Evolutionary conservation across 2,113 vertebrate genomes (phyloP).

Genomic region (Zootoca vivipara): DNA sequence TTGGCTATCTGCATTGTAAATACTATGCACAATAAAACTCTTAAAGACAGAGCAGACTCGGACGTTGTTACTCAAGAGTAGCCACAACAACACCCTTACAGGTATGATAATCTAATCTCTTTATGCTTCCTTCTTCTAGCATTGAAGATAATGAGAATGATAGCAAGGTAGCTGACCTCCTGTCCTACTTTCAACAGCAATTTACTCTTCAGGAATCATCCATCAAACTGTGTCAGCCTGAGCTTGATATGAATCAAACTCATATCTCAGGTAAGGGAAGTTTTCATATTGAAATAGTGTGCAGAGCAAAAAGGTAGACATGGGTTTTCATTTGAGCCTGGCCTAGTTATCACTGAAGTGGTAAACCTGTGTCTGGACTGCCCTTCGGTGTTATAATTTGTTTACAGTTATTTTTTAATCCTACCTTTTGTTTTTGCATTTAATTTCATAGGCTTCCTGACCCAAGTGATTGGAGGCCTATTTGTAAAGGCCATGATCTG

Average conservation of each 20-base stretch:
- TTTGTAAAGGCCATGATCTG: background rate
- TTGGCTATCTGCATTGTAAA: too few relatives aligned
- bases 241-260: slow-evolving; percentile 83
- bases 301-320: background rate
- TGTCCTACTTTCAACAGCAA: slow-evolving; percentile 92
- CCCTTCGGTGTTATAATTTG: background rate
- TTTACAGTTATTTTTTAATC: background rate
- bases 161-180: slow-evolving; percentile 88
- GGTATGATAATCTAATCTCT: slow-evolving; percentile 23
- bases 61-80: too few relatives aligned
- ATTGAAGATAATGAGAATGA: slow-evolving; percentile 83
- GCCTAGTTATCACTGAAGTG: background rate
- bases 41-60: too few relatives aligned
- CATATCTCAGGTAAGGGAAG: slow-evolving; percentile 90
- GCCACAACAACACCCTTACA: too few relatives aligned
- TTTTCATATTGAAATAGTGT: background rate
- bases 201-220: slow-evolving; percentile 85
- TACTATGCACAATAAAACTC: too few relatives aligned
- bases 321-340: background rate
- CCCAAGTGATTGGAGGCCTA: background rate
- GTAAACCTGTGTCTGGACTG: background rate
- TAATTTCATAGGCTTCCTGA: background rate
- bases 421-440: background rate
- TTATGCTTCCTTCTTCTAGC: slow-evolving; percentile 66
- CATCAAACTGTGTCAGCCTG: slow-evolving; percentile 91